These are phyloP conservation scores for Acanthosepion pharaonis DNA, from an alignment of 2,888 invertebrate species.

Conservation along the genomic window DNA sequence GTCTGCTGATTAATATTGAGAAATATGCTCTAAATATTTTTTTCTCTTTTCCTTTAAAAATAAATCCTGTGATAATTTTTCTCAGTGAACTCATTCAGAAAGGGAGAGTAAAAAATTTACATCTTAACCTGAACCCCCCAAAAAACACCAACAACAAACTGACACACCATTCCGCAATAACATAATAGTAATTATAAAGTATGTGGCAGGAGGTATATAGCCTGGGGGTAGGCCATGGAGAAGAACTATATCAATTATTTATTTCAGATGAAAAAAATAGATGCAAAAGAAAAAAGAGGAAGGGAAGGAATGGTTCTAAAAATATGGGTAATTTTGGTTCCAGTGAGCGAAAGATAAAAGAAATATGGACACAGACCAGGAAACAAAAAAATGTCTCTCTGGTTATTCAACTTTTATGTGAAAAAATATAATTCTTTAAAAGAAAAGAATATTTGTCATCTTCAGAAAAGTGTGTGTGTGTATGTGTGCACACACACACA, in stretches of 20 bases:
- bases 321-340: neutral
- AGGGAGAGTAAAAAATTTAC: neutral
- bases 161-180: neutral
- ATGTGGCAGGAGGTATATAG: neutral
- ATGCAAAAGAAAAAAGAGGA: neutral
- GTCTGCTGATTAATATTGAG: slow-evolving; percentile 14
- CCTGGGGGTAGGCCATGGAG: neutral
- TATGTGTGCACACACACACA: neutral
- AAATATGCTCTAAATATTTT: neutral
- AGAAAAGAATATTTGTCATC: neutral
- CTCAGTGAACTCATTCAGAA: neutral
- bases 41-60: neutral
- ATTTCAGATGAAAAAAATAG: slow-evolving; percentile 20
- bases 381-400: neutral
- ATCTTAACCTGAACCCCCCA: neutral
- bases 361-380: neutral
- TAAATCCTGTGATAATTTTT: neutral
- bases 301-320: neutral
- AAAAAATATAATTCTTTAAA: neutral
- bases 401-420: neutral
- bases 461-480: neutral
- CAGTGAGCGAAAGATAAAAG: neutral
- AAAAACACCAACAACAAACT: neutral
- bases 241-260: slow-evolving; percentile 33
- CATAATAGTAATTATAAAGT: slow-evolving; percentile 12